Evolutionary conservation across 2,113 vertebrate genomes (phyloP), one percentile per base, ranked within the genome.

Genomic region (Phalacrocorax brasilianus): DNA sequence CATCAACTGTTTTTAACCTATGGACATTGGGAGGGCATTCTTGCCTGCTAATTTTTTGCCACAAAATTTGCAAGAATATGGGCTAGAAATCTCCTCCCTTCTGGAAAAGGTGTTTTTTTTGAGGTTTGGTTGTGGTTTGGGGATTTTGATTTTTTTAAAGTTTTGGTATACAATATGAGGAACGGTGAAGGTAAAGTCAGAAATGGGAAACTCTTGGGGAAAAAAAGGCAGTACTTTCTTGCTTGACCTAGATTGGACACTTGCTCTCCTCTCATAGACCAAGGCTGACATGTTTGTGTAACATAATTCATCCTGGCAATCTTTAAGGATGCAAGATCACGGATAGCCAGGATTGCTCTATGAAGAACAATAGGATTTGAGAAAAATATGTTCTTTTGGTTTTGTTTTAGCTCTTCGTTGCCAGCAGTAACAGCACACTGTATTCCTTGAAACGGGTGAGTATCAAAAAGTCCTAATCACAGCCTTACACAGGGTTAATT

Each of bases 401-500:
- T 89, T 91, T 91, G 50, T 68, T 95, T 85, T 56, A 77, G 80
- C n/a, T 65, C 33, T 88, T 66, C 10, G 2, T 11, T 81, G 38
- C 73, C 83, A 94, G 76, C 16, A 81, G 27, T 52, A 70, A 85
- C 26, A 58, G 44, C 49, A 78, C 20, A 15, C 40, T 44, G 45
- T 53, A 75, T 58, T 82, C 58, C 84, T 85, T 85, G 66, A 81
- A 93, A 82, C 0, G 38, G 40, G 2, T 61, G 55, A 95, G 11
- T 27, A 85, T 52, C 40, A 76, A 27, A 24, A 83, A 93, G 66
- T 42, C 38, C 42, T 38, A 68, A 5, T 40, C 68, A 44, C 79
- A 91, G 85, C 91, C 14, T 0, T 66, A 50, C 71, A 96, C 84
- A 71, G 89, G 71, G 96, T 96, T 96, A 95, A 97, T 68, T 85